phyloP scores from a whole-genome alignment of 2,113 vertebrate species.

The Glaucomys volans region DNA sequence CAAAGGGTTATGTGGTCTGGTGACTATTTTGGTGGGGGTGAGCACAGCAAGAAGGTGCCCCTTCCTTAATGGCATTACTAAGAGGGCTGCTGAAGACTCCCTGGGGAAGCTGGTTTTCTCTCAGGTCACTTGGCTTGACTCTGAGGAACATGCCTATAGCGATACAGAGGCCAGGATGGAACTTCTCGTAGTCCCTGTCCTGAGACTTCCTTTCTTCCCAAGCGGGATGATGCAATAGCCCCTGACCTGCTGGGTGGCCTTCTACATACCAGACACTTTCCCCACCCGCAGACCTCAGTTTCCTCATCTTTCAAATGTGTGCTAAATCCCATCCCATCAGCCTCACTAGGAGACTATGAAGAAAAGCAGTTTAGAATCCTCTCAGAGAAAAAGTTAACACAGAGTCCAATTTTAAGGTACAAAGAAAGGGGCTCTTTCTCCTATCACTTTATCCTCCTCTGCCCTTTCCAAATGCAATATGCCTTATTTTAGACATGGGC shows the following conservation, averaged over 20 bases:
- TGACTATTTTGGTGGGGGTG: background rate
- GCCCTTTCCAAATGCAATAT: slow-evolving; percentile 38
- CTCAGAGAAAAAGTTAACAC: slow-evolving; percentile 23
- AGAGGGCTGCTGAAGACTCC: background rate
- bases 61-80: background rate
- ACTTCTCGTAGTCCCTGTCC: background rate
- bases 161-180: background rate
- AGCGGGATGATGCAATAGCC: background rate
- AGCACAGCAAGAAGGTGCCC: background rate
- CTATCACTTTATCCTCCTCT: background rate
- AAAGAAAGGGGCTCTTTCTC: background rate
- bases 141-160: background rate
- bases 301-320: slow-evolving; percentile 59
- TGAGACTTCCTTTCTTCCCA: background rate
- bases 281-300: slow-evolving; percentile 3
- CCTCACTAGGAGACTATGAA: background rate
- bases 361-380: slow-evolving; percentile 13
- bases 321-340: background rate
- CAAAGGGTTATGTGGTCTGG: background rate
- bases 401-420: background rate
- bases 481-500: background rate
- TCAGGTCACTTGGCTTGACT: background rate
- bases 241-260: background rate
- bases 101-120: background rate
- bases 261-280: background rate